Evolutionary conservation across 1,140 invertebrate genomes (phyloP).

Genomic region (Drosophila parvula): DNA sequence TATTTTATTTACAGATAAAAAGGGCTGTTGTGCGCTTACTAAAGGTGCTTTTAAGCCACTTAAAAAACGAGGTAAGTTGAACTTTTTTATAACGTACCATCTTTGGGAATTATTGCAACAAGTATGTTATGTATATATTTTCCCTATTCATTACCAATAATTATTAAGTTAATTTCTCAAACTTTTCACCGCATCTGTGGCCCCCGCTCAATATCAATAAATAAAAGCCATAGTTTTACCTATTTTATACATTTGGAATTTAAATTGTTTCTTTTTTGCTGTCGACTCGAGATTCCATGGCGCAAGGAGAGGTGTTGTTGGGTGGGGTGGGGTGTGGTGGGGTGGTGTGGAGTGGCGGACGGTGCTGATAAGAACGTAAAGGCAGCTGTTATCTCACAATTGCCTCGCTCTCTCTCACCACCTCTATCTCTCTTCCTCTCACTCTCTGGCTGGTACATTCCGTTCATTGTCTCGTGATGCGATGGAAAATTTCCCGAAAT

Average conservation of each 20-base stretch:
- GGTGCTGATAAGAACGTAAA: conserved; percentile 43
- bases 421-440: background rate
- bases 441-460: conserved; percentile 12
- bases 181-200: conserved; percentile 4
- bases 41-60: no score
- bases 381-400: conserved; percentile 45
- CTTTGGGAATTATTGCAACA: background rate
- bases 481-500: conserved; percentile 73
- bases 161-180: background rate
- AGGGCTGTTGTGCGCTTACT: no score
- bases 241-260: conserved; percentile 58
- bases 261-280: conserved; percentile 39
- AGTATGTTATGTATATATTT: background rate
- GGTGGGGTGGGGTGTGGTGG: background rate
- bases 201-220: conserved; percentile 45
- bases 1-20: no score
- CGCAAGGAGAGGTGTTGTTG: conserved; percentile 3
- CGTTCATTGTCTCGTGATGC: conserved; percentile 60
- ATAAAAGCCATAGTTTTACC: conserved; percentile 50
- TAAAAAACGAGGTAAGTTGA: no score
- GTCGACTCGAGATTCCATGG: background rate
- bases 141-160: no score
- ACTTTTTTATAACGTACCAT: no score
- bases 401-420: conserved; percentile 1
- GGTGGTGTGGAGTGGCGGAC: background rate